Conservation (phyloP, 1,140 invertebrate species). For the Drusus annulatus region DNA sequence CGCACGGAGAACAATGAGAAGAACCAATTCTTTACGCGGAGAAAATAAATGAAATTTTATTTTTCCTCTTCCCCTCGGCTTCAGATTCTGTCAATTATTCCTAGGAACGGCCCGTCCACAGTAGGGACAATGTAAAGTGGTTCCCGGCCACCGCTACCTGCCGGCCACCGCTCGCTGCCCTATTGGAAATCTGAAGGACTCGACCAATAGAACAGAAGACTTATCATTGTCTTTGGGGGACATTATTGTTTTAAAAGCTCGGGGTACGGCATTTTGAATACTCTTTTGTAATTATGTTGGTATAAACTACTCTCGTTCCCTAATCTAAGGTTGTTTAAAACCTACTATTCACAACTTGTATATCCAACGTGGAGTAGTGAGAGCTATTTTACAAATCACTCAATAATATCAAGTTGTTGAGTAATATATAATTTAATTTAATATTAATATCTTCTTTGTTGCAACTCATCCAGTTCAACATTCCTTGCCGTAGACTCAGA, state of each 20-base stretch:
- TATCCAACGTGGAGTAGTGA: too few species aligned
- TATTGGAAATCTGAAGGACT: neutral
- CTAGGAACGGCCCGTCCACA: neutral
- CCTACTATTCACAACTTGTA: too few species aligned
- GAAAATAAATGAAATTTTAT: slow-evolving; percentile 54
- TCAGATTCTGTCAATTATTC: slow-evolving; percentile 44
- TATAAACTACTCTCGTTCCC: too few species aligned
- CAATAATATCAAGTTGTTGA: neutral
- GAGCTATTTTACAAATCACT: neutral
- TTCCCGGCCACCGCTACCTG: too few species aligned
- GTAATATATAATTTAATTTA: too few species aligned
- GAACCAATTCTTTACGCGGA: slow-evolving; percentile 39
- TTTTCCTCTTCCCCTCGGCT: slow-evolving; percentile 25
- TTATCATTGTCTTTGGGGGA: neutral
- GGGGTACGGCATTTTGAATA: neutral
- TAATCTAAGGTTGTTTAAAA: too few species aligned
- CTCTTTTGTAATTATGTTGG: too few species aligned
- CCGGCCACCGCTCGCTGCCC: too few species aligned
- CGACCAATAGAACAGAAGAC: neutral
- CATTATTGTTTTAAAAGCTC: neutral
- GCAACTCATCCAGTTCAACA: too few species aligned
- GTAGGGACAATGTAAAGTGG: neutral
- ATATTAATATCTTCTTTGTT: too few species aligned
- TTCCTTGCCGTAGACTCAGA: too few species aligned
- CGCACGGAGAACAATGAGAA: slow-evolving; percentile 40